Evolutionary conservation across 2,797 vertebrate species (phyloP).

Genomic region (Pangasius sanitwongsei): DNA sequence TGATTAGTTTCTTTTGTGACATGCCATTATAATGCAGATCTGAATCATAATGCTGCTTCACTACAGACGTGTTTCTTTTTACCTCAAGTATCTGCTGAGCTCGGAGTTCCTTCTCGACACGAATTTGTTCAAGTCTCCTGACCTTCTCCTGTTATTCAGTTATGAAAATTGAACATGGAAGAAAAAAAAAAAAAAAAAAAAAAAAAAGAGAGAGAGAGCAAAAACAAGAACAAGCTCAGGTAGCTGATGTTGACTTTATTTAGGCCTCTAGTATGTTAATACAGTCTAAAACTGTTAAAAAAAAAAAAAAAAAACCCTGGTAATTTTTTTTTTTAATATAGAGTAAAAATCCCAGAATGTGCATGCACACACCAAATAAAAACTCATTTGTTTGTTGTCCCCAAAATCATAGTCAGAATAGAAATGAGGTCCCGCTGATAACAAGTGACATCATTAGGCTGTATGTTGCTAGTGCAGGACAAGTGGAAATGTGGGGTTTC

Average conservation of each 20-base stretch:
- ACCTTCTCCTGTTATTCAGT: constrained; percentile 88
- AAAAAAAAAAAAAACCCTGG: not conserved
- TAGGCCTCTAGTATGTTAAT: not conserved
- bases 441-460: not conserved
- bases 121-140: constrained; percentile 94
- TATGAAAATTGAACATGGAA: not conserved
- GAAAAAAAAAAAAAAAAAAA: not conserved
- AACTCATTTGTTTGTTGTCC: not conserved
- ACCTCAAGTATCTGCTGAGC: constrained; percentile 98
- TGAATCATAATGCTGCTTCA: not conserved
- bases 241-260: not conserved
- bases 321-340: not conserved
- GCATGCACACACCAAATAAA: not conserved
- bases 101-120: constrained; percentile 94
- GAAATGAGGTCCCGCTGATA: not conserved
- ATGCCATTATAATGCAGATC: not conserved
- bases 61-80: constrained; percentile 30
- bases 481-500: not conserved
- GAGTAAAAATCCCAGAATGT: not conserved
- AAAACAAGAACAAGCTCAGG: not conserved
- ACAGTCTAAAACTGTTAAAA: not conserved
- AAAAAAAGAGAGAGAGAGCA: not conserved
- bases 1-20: not conserved
- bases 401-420: not conserved
- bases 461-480: not conserved